Evolutionary conservation across 2,797 vertebrate species (phyloP).

Genomic region (Syngnathus rostellatus): DNA sequence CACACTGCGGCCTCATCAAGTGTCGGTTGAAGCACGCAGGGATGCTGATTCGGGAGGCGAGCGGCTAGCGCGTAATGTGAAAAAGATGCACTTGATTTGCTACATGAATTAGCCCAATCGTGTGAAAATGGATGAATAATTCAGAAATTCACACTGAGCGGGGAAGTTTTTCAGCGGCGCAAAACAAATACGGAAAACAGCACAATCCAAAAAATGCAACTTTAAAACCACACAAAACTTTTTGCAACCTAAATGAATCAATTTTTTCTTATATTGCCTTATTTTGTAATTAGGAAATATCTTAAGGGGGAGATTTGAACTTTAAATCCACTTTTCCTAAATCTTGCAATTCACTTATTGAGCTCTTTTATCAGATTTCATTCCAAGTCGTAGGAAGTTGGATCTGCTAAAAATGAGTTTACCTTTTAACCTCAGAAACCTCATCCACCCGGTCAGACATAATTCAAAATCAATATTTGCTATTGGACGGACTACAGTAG

Average conservation of each 20-base stretch:
- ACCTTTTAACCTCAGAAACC: not conserved
- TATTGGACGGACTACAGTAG: not conserved
- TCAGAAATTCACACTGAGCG: not conserved
- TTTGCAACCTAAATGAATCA: too few species aligned
- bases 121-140: conserved; percentile 8
- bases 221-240: too few species aligned
- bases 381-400: not conserved
- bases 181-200: not conserved
- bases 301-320: too few species aligned
- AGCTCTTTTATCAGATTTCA: not conserved
- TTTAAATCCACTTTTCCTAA: too few species aligned
- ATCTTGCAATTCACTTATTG: not conserved
- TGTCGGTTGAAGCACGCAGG: not conserved
- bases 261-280: too few species aligned
- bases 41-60: not conserved
- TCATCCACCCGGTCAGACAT: not conserved
- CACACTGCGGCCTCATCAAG: not conserved
- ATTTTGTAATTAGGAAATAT: too few species aligned
- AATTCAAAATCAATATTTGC: conserved; percentile 6
- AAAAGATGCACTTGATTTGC: conserved; percentile 5
- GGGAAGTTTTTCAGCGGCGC: not conserved
- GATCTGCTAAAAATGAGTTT: not conserved
- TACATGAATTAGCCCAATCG: not conserved
- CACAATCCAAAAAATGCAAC: too few species aligned
- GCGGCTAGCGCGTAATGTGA: not conserved